Percentiles rank a stretch among this genome's conserved stretches.
phyloP scores from a whole-genome alignment of 2,888 invertebrate species.

The Cordilura impudica region DNA sequence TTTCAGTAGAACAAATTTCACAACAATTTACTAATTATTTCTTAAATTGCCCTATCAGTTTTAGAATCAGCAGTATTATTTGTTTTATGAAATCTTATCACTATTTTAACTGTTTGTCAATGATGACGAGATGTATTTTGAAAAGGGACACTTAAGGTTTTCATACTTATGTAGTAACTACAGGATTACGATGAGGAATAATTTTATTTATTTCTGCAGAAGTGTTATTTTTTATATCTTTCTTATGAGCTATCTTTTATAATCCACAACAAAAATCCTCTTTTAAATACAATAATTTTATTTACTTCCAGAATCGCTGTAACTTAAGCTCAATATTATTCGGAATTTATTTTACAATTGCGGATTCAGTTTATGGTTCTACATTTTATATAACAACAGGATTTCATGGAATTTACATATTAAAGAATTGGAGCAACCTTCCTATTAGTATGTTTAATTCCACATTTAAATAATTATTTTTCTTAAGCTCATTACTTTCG shows the following conservation, averaged over 20 bases:
- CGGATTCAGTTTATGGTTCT: slow-evolving; percentile 83
- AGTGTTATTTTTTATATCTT: slow-evolving; percentile 82
- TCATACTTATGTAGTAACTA: slow-evolving; percentile 79
- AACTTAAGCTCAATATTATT: slow-evolving; percentile 81
- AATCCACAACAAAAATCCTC: slow-evolving; percentile 85
- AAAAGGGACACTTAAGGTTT: no score
- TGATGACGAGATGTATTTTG: slow-evolving; percentile 87
- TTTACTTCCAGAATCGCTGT: slow-evolving; percentile 84
- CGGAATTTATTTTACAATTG: slow-evolving; percentile 83
- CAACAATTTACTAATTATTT: slow-evolving; percentile 73
- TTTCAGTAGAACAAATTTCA: no score
- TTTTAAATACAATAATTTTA: slow-evolving; percentile 86
- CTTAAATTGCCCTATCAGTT: slow-evolving; percentile 78
- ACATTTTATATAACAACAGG: slow-evolving; percentile 87
- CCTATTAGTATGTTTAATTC: slow-evolving; percentile 79
- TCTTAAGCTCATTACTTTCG: slow-evolving; percentile 81
- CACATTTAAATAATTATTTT: slow-evolving; percentile 79
- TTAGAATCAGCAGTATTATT: slow-evolving; percentile 80
- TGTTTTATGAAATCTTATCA: slow-evolving; percentile 77
- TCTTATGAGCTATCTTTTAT: slow-evolving; percentile 79
- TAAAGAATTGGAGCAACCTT: slow-evolving; percentile 82
- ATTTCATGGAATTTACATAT: slow-evolving; percentile 86
- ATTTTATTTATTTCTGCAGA: slow-evolving; percentile 86
- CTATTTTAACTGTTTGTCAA: slow-evolving; percentile 78
- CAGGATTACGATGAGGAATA: slow-evolving; percentile 84